Percentiles rank a stretch among this genome's conserved stretches.
These are phyloP conservation scores for Ophioderma brevispina DNA, from an alignment of 35 echinoderm and acorn worm genomes.

Conservation along the genomic window DNA sequence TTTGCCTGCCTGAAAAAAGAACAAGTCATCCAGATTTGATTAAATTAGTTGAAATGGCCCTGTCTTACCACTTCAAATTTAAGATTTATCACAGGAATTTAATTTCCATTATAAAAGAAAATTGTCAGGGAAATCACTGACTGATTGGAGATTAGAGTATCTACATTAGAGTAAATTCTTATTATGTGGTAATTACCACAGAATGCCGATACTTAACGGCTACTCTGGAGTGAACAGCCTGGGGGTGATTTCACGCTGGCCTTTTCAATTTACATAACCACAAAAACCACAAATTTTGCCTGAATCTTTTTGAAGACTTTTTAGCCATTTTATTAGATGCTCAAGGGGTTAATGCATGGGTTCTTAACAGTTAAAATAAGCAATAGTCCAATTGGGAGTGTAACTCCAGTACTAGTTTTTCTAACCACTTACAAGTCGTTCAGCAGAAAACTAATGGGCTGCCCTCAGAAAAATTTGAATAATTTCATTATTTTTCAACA, in stretches of 20 bases:
- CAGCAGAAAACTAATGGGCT: no score
- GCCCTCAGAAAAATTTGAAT: no score
- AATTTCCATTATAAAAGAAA: background rate
- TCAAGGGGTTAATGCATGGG: background rate
- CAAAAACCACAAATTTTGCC: background rate
- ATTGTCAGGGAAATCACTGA: background rate
- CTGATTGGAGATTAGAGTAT: background rate
- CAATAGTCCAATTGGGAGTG: background rate
- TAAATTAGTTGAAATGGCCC: no score
- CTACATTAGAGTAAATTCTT: background rate
- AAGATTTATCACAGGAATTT: background rate
- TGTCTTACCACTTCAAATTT: no score
- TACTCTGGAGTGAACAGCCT: background rate
- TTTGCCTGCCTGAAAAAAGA: no score
- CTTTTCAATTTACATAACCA: constrained; percentile 1
- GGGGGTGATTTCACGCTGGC: background rate
- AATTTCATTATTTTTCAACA: no score
- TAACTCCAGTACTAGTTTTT: background rate
- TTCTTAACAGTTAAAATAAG: background rate
- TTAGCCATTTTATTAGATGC: background rate
- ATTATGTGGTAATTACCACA: background rate
- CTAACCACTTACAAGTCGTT: no score
- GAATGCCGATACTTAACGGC: constrained; percentile 1
- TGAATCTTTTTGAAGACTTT: background rate
- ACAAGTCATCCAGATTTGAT: no score